Conservation (phyloP, 2,888 invertebrate genomes). For the Protonemura montana region DNA sequence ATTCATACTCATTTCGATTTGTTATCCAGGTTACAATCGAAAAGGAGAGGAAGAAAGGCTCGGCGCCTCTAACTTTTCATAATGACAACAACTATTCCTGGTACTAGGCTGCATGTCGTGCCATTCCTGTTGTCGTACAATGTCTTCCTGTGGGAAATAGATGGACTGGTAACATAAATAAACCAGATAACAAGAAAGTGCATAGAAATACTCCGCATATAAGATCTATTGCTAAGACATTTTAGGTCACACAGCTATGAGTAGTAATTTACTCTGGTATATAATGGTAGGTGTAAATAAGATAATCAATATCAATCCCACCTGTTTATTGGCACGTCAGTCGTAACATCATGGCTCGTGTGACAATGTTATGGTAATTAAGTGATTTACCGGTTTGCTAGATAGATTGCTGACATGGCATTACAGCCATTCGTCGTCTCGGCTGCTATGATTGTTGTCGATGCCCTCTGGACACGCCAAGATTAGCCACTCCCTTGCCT, state of each 20-base stretch:
- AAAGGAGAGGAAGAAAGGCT: too few relatives aligned
- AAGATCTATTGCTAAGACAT: background rate
- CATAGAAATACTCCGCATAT: background rate
- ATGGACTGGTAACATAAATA: background rate
- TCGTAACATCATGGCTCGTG: background rate
- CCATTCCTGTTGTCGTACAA: too few relatives aligned
- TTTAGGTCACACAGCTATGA: background rate
- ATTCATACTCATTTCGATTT: too few relatives aligned
- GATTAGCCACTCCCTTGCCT: constrained; percentile 29
- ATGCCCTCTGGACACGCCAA: constrained; percentile 25
- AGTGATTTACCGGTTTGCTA: constrained; percentile 24
- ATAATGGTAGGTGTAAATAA: background rate
- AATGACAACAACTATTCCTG: too few relatives aligned
- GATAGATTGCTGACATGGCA: background rate
- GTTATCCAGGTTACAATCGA: too few relatives aligned
- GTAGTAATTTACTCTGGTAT: background rate
- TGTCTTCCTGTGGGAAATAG: background rate
- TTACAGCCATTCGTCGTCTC: constrained; percentile 9
- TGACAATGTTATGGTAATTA: constrained; percentile 32
- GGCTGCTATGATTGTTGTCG: constrained; percentile 10
- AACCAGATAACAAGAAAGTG: background rate
- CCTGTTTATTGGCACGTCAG: background rate
- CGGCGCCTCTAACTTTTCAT: too few relatives aligned
- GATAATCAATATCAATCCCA: constrained; percentile 7
- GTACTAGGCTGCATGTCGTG: too few relatives aligned